phyloP scores from a whole-genome alignment of 2,888 invertebrate species.

The Apomyelois bistriatella region DNA sequence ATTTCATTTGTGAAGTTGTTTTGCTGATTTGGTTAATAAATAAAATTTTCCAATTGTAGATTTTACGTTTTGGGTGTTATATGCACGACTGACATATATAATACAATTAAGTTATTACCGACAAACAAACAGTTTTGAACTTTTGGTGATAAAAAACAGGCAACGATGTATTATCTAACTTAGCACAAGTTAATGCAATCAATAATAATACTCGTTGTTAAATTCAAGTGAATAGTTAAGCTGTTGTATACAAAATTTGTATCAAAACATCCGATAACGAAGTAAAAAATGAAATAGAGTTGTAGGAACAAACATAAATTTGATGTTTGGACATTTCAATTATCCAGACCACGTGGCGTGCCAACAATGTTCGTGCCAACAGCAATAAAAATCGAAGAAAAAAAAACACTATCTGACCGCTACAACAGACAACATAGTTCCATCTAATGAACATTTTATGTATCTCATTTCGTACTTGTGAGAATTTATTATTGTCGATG shows the following conservation, averaged over 20 bases:
- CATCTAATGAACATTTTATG: conserved; percentile 40
- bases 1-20: conserved; percentile 25
- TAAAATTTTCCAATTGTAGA: not conserved
- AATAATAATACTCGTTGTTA: too few species aligned
- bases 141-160: too few species aligned
- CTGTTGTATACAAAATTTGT: not conserved
- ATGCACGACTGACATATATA: too few species aligned
- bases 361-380: conserved; percentile 72
- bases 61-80: not conserved
- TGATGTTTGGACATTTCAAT: conserved; percentile 77
- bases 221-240: not conserved
- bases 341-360: conserved; percentile 74
- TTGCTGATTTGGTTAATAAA: conserved; percentile 11
- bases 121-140: too few species aligned
- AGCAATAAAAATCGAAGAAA: conserved; percentile 62
- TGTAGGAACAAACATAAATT: conserved; percentile 68
- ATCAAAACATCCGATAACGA: conserved; percentile 7
- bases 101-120: too few species aligned
- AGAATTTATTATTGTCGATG: conserved; percentile 38
- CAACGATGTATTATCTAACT: too few species aligned
- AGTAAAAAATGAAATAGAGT: conserved; percentile 54
- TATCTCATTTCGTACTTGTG: conserved; percentile 43
- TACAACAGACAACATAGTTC: conserved; percentile 29
- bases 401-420: conserved; percentile 50
- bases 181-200: too few species aligned